Evolutionary conservation across 2,797 vertebrate species (phyloP), one percentile per base, ranked within the genome.

Genomic region (Poeciliopsis infans): DNA sequence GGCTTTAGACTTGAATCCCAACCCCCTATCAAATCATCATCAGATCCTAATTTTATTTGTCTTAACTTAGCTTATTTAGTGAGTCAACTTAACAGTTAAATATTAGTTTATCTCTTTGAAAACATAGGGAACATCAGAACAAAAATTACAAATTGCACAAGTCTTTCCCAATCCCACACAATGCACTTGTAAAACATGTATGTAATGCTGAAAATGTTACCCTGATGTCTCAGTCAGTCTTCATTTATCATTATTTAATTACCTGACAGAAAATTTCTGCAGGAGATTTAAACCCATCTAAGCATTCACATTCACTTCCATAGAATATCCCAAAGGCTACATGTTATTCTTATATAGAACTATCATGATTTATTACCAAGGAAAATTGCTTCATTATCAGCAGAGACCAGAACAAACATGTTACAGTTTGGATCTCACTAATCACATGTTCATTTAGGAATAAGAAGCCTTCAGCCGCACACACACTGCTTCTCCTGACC

Each of bases 321-420:
- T 25, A 74, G 20, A 11, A 3, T 55, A 79, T 79, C 72, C 68
- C 75, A 70, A 73, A 80, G 71, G 80, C 80, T 83, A 83, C 64
- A 82, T 79, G 80, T 79, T 71, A 87, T 87, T 83, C 74, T 83
- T 77, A 85, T 66, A 51, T 55, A 70, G 72, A 61, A 47, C 75
- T 74, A 75, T 88, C 81, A 80, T 76, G 46, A 90, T 87, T 73
- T 66, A 80, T 79, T 80, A 49, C 74, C 4, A 49, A 3, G 64
- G 57, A 80, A 90, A 90, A 93, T 83, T 89, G 86, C 80, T 83
- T 88, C 78, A 91, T 87, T 92, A 91, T 91, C 87, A 89, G 82
- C 28, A 70, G 80, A 82, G 76, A 88, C 73, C 90, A 93, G 88
- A 82, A 76, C 49, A 46, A 69, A 77, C 75, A 78, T 74, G 88